Conservation (phyloP, 2,797 vertebrate genomes). For the Siniperca scherzeri region DNA sequence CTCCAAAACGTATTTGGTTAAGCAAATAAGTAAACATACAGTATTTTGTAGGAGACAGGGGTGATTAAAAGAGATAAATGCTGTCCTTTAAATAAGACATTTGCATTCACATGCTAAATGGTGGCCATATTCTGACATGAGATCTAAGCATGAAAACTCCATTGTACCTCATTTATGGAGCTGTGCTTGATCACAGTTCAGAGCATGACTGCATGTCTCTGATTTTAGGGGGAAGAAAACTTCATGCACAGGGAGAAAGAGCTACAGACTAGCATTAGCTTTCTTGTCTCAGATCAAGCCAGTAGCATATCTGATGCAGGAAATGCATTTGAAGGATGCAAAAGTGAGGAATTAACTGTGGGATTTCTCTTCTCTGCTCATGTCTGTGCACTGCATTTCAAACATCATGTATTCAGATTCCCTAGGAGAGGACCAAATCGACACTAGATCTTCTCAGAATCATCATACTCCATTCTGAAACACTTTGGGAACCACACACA, state of each 20-base stretch:
- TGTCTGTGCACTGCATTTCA: slow-evolving; percentile 10
- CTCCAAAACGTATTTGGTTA: background rate
- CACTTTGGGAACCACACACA: slow-evolving; percentile 24
- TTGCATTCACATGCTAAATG: slow-evolving; percentile 66
- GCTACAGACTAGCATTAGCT: slow-evolving; percentile 44
- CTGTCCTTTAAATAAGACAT: slow-evolving; percentile 30
- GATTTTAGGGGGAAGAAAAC: slow-evolving; percentile 20
- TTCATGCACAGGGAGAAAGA: slow-evolving; percentile 63
- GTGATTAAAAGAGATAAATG: slow-evolving; percentile 33
- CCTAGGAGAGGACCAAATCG: background rate
- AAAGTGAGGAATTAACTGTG: background rate
- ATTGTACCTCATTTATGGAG: background rate
- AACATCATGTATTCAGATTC: slow-evolving; percentile 10
- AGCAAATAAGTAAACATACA: background rate
- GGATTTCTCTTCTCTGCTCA: slow-evolving; percentile 18
- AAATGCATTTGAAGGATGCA: slow-evolving; percentile 57
- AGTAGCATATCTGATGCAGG: slow-evolving; percentile 53
- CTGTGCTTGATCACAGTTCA: slow-evolving; percentile 60
- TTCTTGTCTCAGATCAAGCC: slow-evolving; percentile 47
- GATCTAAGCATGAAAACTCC: slow-evolving; percentile 29
- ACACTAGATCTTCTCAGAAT: slow-evolving; percentile 43
- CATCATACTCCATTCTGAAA: slow-evolving; percentile 63
- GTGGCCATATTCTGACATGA: slow-evolving; percentile 54
- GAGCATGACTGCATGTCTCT: slow-evolving; percentile 47
- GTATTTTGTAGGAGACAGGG: slow-evolving; percentile 38